Percentiles rank a stretch among this genome's conserved stretches.
phyloP scores from a whole-genome alignment of 2,888 invertebrate genomes.

The Eustalomyia histrio region DNA sequence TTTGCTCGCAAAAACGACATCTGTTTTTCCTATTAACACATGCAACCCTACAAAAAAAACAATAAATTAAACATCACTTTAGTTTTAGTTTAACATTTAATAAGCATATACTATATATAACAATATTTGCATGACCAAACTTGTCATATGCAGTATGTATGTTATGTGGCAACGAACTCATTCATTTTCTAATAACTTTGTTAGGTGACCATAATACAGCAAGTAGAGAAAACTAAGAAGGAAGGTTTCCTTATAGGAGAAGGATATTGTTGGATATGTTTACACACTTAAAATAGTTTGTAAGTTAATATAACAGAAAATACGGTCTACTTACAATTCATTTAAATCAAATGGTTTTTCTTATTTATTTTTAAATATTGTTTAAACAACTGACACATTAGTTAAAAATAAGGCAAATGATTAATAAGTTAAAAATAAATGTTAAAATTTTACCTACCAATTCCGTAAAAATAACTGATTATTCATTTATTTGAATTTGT shows the following conservation, averaged over 20 bases:
- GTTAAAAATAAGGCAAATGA: no score
- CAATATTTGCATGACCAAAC: slow-evolving; percentile 50
- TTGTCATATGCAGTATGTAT: slow-evolving; percentile 37
- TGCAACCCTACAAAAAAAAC: slow-evolving; percentile 17
- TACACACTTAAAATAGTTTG: no score
- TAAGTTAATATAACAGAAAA: no score
- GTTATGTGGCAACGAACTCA: slow-evolving; percentile 31
- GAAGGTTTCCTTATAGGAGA: background rate
- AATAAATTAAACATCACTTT: slow-evolving; percentile 16
- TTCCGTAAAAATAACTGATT: no score
- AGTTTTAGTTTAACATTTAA: slow-evolving; percentile 39
- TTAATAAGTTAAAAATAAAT: no score
- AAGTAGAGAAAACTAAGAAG: background rate
- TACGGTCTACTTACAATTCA: no score
- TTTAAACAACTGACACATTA: no score
- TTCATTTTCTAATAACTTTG: slow-evolving; percentile 8
- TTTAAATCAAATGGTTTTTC: no score
- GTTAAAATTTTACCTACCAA: no score
- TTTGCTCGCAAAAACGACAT: slow-evolving; percentile 19
- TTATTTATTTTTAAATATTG: no score
- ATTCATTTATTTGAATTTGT: no score
- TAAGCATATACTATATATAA: slow-evolving; percentile 8
- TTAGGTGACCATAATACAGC: slow-evolving; percentile 40
- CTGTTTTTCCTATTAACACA: slow-evolving; percentile 48
- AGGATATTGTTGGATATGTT: no score